Percentiles rank a stretch among this genome's conserved stretches.
These are phyloP conservation scores for Battus philenor DNA, from an alignment of 1,140 invertebrate genomes.

Conservation along the genomic window DNA sequence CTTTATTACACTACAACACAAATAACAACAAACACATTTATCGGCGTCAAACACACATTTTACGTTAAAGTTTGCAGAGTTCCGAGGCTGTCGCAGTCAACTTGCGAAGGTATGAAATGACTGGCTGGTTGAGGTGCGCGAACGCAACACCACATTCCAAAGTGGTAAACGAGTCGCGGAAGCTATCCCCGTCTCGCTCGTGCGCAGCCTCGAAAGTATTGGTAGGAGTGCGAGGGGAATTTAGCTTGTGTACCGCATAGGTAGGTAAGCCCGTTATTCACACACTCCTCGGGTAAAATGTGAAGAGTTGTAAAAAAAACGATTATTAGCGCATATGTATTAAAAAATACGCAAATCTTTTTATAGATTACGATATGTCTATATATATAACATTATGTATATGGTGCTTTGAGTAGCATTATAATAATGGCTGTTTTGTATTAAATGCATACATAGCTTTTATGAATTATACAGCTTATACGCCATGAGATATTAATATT, in stretches of 20 bases:
- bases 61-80: conserved; percentile 37
- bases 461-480: too few species aligned
- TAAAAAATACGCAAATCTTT: too few species aligned
- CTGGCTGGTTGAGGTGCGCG: conserved; percentile 61
- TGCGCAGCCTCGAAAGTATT: conserved; percentile 5
- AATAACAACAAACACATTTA: conserved; percentile 51
- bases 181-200: conserved; percentile 42
- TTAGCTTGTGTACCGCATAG: conserved; percentile 34
- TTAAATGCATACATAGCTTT: too few species aligned
- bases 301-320: conserved; percentile 36
- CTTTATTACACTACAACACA: conserved; percentile 59
- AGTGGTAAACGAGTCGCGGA: conserved; percentile 46
- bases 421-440: too few species aligned
- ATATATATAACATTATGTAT: too few species aligned
- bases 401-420: too few species aligned
- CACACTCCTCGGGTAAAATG: conserved; percentile 55
- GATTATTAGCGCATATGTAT: too few species aligned
- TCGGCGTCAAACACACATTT: conserved; percentile 63
- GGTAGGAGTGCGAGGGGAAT: conserved; percentile 23
- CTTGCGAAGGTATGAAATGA: conserved; percentile 57
- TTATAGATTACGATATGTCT: too few species aligned
- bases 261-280: conserved; percentile 71
- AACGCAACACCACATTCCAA: conserved; percentile 66
- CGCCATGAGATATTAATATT: too few species aligned
- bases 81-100: conserved; percentile 35